These are phyloP conservation scores for Xiphophorus maculatus DNA, from an alignment of 2,113 vertebrate genomes.

Conservation along the genomic window DNA sequence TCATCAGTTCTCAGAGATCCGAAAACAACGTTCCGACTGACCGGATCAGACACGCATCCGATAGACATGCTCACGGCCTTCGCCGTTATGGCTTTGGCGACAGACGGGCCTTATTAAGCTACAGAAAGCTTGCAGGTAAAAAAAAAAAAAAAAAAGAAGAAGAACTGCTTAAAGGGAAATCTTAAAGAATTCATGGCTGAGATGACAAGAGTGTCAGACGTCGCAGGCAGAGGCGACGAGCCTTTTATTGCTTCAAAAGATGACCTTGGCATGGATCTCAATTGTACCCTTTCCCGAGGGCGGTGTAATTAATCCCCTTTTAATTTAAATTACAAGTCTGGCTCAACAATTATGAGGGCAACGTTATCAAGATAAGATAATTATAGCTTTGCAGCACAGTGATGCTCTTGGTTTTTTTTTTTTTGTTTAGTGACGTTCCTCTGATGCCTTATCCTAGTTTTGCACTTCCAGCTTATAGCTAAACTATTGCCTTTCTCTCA, in stretches of 20 bases:
- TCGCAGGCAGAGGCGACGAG: neutral
- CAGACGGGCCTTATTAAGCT: neutral
- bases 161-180: neutral
- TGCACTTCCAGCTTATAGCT: neutral
- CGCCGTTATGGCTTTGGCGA: neutral
- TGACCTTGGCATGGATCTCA: neutral
- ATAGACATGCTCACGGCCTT: too few relatives aligned
- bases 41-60: neutral
- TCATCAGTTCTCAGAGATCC: neutral
- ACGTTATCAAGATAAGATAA: constrained; percentile 1
- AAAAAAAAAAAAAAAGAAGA: too few relatives aligned
- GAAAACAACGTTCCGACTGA: neutral
- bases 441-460: neutral
- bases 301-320: neutral
- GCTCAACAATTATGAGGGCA: neutral
- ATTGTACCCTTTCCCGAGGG: neutral
- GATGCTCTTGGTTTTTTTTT: neutral
- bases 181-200: neutral
- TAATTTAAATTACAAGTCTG: neutral
- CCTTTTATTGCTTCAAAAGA: constrained; percentile 4
- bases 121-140: neutral
- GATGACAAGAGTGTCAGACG: neutral
- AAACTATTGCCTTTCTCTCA: neutral
- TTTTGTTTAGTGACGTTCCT: neutral
- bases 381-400: neutral